phyloP scores from a whole-genome alignment of 2,113 vertebrate species.

The Sprattus sprattus region DNA sequence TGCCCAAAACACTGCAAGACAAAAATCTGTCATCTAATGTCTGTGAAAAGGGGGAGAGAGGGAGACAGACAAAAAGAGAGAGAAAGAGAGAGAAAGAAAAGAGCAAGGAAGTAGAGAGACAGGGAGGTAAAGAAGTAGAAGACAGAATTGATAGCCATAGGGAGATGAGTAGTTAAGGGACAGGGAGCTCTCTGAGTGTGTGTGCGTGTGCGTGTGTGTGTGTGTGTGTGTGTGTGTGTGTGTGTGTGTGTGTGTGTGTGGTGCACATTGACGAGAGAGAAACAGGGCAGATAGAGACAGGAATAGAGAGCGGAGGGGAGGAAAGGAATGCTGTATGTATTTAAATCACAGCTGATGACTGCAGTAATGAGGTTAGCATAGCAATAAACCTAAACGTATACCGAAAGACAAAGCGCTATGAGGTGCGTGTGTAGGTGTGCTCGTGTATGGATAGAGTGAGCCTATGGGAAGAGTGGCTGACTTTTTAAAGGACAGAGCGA shows the following conservation, averaged over 20 bases:
- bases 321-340: constrained; percentile 22
- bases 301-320: constrained; percentile 27
- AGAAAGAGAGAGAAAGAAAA: constrained; percentile 33
- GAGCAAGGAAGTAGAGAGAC: constrained; percentile 25
- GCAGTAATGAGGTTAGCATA: background rate
- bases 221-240: constrained; percentile 20
- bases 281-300: constrained; percentile 18
- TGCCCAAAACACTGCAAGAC: constrained; percentile 63
- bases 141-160: background rate
- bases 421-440: background rate
- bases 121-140: background rate
- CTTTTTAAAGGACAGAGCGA: background rate
- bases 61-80: background rate
- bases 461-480: background rate
- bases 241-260: constrained; percentile 11
- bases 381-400: background rate
- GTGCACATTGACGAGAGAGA: constrained; percentile 26
- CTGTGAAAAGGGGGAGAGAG: constrained; percentile 17
- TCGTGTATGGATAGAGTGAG: background rate
- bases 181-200: background rate
- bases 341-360: constrained; percentile 1
- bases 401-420: background rate
- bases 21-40: constrained; percentile 69
- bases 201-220: background rate
- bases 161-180: background rate